Conservation (phyloP, 2,888 invertebrate genomes). For the Yponomeuta sedellus region DNA sequence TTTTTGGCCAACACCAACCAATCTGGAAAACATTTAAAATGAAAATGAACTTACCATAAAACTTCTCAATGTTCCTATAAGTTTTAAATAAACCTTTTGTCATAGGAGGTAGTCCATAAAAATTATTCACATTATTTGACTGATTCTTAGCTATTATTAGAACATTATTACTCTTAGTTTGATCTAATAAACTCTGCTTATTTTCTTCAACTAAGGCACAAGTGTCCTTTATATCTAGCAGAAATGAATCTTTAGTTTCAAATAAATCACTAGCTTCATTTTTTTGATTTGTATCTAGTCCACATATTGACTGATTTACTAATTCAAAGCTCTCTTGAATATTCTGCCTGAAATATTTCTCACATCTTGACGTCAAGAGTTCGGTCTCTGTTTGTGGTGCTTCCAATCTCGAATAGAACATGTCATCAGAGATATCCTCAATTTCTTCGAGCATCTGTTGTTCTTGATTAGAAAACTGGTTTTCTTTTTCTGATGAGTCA, state of each 20-base stretch:
- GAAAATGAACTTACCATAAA: slow-evolving; percentile 81
- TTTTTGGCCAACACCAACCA: too few species aligned
- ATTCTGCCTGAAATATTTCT: slow-evolving; percentile 36
- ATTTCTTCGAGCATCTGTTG: slow-evolving; percentile 31
- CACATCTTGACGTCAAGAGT: slow-evolving; percentile 28
- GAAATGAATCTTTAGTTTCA: slow-evolving; percentile 63
- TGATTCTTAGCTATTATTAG: too few species aligned
- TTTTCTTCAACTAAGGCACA: slow-evolving; percentile 31
- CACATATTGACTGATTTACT: slow-evolving; percentile 71
- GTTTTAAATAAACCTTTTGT: slow-evolving; percentile 83
- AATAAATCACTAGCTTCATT: slow-evolving; percentile 35
- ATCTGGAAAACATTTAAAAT: not conserved
- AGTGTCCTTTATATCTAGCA: slow-evolving; percentile 56
- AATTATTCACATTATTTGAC: slow-evolving; percentile 44
- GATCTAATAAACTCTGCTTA: not conserved
- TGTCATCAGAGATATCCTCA: slow-evolving; percentile 49
- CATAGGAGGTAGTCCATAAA: slow-evolving; percentile 86
- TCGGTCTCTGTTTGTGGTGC: slow-evolving; percentile 27
- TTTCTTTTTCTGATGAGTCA: not conserved
- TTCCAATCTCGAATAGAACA: slow-evolving; percentile 51
- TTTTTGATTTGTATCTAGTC: slow-evolving; percentile 48
- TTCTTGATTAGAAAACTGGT: slow-evolving; percentile 15
- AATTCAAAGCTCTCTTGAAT: slow-evolving; percentile 66
- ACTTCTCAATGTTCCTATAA: slow-evolving; percentile 85
- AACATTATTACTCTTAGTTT: too few species aligned